These are phyloP conservation scores for Calypte anna DNA, from an alignment of 2,113 vertebrate species.

Conservation along the genomic window DNA sequence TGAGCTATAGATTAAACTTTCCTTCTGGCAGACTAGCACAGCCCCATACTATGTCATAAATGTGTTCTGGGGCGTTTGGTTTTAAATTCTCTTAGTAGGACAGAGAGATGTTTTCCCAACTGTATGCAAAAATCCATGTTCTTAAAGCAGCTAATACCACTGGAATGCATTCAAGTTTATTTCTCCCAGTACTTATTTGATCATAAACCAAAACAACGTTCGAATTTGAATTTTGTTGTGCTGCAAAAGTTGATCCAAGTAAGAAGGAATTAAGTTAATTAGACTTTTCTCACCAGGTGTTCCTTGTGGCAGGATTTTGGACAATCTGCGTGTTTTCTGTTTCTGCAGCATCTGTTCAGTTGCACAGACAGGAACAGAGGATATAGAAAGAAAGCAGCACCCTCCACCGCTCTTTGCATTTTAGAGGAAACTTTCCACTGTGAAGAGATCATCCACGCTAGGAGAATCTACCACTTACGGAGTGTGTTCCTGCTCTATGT, in stretches of 20 bases:
- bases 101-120: neutral
- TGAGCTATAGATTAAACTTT: neutral
- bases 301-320: neutral
- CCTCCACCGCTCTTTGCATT: neutral
- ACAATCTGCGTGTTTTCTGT: neutral
- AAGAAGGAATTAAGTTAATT: neutral
- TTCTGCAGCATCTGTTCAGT: neutral
- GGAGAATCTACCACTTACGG: neutral
- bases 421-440: neutral
- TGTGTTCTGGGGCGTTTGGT: rapidly evolving
- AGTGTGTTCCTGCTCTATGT: neutral
- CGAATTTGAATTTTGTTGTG: neutral
- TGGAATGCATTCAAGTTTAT: rapidly evolving
- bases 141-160: neutral
- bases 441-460: neutral
- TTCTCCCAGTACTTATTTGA: neutral
- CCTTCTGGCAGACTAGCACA: neutral
- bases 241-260: neutral
- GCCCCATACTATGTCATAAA: neutral
- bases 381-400: neutral
- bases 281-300: neutral
- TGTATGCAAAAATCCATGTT: rapidly evolving
- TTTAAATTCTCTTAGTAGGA: neutral
- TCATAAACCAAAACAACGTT: neutral
- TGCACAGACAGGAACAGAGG: rapidly evolving